phyloP scores from a whole-genome alignment of 2,113 vertebrate genomes.

The Thalassoma bifasciatum region DNA sequence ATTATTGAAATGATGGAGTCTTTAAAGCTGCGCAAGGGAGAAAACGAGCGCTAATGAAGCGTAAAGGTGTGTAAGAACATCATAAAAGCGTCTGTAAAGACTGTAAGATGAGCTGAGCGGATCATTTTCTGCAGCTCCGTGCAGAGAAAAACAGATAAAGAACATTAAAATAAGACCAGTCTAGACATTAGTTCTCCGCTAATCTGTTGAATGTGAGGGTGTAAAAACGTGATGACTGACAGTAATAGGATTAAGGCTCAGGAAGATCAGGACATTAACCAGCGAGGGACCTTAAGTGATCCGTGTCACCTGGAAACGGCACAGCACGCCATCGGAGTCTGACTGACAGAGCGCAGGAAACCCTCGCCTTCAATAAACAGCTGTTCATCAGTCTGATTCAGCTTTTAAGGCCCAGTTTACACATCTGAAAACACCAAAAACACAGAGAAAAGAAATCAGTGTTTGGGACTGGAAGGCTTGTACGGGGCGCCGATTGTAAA shows the following conservation, averaged over 20 bases:
- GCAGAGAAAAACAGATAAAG: not conserved
- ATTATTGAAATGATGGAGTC: conserved; percentile 9
- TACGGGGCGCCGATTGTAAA: too few species aligned
- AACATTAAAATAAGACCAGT: conserved; percentile 1
- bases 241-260: conserved; percentile 72
- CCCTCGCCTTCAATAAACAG: too few species aligned
- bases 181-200: conserved; percentile 3
- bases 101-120: not conserved
- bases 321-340: conserved; percentile 54
- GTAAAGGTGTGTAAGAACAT: not conserved
- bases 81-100: not conserved
- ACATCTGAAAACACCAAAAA: too few species aligned
- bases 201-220: conserved; percentile 39
- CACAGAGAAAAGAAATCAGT: too few species aligned
- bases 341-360: conserved; percentile 10
- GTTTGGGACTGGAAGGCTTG: too few species aligned
- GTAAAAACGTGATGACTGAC: conserved; percentile 51
- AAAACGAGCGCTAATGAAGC: not conserved
- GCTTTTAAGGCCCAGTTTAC: too few species aligned
- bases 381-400: too few species aligned
- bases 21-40: conserved; percentile 1
- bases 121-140: not conserved
- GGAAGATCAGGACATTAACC: conserved; percentile 66
- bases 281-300: conserved; percentile 57
- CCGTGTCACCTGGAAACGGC: conserved; percentile 58